phyloP scores from a whole-genome alignment of 2,113 vertebrate genomes.

The Jaculus jaculus region DNA sequence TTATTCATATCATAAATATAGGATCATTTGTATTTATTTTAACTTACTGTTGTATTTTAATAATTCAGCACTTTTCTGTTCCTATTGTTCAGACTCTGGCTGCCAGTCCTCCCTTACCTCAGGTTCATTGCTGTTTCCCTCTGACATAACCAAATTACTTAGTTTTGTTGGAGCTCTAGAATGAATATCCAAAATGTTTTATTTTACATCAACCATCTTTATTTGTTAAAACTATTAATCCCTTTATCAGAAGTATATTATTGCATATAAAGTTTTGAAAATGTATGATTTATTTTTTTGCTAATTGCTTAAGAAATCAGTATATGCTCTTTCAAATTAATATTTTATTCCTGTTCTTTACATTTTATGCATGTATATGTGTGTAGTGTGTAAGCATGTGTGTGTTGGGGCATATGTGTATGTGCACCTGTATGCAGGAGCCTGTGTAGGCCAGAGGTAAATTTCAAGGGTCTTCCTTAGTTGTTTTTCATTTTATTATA shows the following conservation, averaged over 20 bases:
- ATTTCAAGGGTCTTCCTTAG: too few relatives aligned
- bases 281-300: neutral
- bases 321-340: constrained; percentile 7
- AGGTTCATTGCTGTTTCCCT: neutral
- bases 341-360: neutral
- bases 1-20: neutral
- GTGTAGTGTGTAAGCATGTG: too few relatives aligned
- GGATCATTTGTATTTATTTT: neutral
- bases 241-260: neutral
- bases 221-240: neutral
- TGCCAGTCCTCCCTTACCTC: neutral
- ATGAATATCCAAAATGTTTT: neutral
- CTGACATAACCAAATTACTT: neutral
- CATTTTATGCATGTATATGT: too few relatives aligned
- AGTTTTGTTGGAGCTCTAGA: neutral
- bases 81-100: neutral
- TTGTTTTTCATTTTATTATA: too few relatives aligned
- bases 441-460: too few relatives aligned
- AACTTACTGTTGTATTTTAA: neutral
- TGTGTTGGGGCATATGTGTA: too few relatives aligned
- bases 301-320: neutral
- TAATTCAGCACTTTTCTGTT: neutral
- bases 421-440: too few relatives aligned
- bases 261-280: neutral
- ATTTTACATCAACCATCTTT: neutral